These are phyloP conservation scores for Chelonia mydas DNA, from an alignment of 2,797 vertebrate species.

Conservation along the genomic window DNA sequence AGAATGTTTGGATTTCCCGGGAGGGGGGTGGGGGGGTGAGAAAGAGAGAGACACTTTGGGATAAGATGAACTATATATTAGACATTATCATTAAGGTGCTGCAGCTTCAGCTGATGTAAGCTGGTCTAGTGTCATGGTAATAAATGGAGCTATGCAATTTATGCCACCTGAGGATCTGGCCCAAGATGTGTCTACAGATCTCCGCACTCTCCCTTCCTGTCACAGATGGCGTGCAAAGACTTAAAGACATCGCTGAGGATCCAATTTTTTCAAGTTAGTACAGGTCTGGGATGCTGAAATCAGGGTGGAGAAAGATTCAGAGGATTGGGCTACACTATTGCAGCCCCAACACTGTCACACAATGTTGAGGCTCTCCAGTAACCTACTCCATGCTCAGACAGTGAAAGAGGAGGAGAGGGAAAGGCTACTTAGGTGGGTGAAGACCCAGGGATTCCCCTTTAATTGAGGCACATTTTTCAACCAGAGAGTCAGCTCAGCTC, in stretches of 20 bases:
- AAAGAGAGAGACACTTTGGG: background rate
- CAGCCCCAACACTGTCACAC: background rate
- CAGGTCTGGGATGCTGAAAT: background rate
- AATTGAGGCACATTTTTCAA: background rate
- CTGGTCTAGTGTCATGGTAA: background rate
- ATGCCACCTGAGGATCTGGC: background rate
- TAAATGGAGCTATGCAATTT: background rate
- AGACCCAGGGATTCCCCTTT: background rate
- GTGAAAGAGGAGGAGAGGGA: background rate
- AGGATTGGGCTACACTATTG: background rate
- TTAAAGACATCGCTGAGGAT: background rate
- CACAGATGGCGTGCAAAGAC: background rate
- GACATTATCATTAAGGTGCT: background rate
- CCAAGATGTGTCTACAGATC: background rate
- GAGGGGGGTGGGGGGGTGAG: rapidly evolving
- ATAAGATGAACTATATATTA: background rate
- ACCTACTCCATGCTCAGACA: too few relatives aligned
- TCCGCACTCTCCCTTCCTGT: background rate
- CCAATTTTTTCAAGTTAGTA: background rate
- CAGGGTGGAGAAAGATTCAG: background rate
- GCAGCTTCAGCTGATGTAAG: background rate
- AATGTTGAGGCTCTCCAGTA: background rate
- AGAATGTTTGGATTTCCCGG: background rate
- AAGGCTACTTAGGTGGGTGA: background rate
- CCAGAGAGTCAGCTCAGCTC: background rate